Percentiles rank a stretch among this genome's conserved stretches.
Conservation (phyloP, 2,797 vertebrate species). For the Aplochiton taeniatus region DNA sequence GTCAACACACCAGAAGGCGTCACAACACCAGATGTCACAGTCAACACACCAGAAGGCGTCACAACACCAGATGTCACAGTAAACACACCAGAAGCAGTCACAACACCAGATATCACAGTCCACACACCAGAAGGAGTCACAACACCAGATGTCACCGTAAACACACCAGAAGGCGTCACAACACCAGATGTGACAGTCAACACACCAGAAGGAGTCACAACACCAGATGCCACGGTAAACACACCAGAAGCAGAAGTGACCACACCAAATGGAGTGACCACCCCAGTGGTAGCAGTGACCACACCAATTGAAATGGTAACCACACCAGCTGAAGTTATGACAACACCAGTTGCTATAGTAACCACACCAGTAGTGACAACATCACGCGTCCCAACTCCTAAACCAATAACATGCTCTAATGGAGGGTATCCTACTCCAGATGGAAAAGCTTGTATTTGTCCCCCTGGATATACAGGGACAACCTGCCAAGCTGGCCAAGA, state of each 20-base stretch:
- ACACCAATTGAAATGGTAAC: background rate
- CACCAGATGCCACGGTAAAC: too few relatives aligned
- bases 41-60: background rate
- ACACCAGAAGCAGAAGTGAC: too few relatives aligned
- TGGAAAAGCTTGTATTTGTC: slow-evolving; percentile 23
- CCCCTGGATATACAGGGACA: slow-evolving; percentile 5
- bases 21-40: too few relatives aligned
- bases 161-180: too few relatives aligned
- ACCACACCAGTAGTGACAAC: background rate
- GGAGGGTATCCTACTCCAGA: slow-evolving; percentile 28
- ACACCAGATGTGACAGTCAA: too few relatives aligned
- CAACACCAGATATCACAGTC: background rate
- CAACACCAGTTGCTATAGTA: background rate
- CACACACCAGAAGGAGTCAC: background rate
- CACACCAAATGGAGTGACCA: too few relatives aligned
- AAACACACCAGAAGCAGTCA: background rate
- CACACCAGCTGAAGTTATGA: background rate
- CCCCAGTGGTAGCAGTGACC: too few relatives aligned
- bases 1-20: too few relatives aligned
- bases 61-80: background rate
- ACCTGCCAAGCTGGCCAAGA: background rate
- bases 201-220: too few relatives aligned
- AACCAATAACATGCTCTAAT: slow-evolving; percentile 19
- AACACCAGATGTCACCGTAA: background rate
- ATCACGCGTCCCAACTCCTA: background rate